Percentiles rank a stretch among this genome's conserved stretches.
Evolutionary conservation across 1,140 invertebrate genomes (phyloP).

Genomic region (Diplogasteroides magnus): DNA sequence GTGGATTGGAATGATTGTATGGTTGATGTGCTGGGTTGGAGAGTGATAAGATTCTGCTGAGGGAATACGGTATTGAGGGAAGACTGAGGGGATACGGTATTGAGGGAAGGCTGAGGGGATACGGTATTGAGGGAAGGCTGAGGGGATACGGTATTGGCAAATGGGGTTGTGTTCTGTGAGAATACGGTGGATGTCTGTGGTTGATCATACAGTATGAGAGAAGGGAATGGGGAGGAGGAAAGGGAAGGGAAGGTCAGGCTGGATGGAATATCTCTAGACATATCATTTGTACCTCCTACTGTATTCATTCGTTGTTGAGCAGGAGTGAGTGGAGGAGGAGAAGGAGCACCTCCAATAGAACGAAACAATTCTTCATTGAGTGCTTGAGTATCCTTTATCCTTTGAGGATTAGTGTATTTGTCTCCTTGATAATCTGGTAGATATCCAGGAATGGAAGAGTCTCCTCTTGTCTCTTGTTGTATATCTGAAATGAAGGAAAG

Average conservation of each 20-base stretch:
- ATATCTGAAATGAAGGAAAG: too few species aligned
- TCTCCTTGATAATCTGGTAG: conserved; percentile 36
- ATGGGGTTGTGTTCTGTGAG: too few species aligned
- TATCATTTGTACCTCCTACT: neutral
- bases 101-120: too few species aligned
- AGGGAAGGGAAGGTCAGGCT: neutral
- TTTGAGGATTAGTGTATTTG: conserved; percentile 29
- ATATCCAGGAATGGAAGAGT: conserved; percentile 21
- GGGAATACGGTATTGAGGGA: too few species aligned
- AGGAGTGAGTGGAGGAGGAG: conserved; percentile 16
- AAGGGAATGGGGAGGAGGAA: neutral
- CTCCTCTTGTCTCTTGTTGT: neutral
- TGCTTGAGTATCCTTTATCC: conserved; percentile 30
- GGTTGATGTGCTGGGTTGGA: too few species aligned
- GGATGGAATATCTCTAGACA: neutral
- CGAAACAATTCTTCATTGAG: conserved; percentile 32
- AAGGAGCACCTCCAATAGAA: conserved; percentile 31
- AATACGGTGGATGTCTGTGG: too few species aligned
- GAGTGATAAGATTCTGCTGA: too few species aligned
- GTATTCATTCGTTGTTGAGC: conserved; percentile 23
- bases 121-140: neutral
- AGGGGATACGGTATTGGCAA: neutral
- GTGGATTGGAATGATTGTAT: too few species aligned
- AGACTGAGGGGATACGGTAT: too few species aligned
- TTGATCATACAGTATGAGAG: too few species aligned